Evolutionary conservation across 1,140 invertebrate genomes (phyloP).

Genomic region (Mizuhopecten yessoensis): DNA sequence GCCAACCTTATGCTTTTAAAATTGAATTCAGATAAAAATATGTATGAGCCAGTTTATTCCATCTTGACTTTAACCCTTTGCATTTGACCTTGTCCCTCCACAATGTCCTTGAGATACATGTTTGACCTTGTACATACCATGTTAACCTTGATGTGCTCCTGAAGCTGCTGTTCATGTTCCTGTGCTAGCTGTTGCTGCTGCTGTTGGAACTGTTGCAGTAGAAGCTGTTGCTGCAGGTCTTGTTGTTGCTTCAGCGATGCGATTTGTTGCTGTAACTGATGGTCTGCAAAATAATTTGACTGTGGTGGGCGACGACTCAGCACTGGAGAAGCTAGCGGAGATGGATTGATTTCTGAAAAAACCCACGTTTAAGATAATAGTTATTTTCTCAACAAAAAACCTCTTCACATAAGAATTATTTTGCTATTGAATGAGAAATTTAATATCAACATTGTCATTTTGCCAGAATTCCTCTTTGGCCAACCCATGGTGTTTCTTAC

Average conservation of each 20-base stretch:
- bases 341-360: constrained; percentile 85
- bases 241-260: constrained; percentile 93
- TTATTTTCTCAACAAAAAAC: too few species aligned
- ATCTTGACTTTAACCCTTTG: too few species aligned
- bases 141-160: constrained; percentile 93
- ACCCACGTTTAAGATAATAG: too few species aligned
- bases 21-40: too few species aligned
- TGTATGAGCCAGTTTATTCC: too few species aligned
- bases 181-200: constrained; percentile 94
- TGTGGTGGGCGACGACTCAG: constrained; percentile 86
- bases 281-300: constrained; percentile 82
- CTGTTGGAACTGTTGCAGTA: constrained; percentile 93
- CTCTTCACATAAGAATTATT: too few species aligned
- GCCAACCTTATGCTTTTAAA: too few species aligned
- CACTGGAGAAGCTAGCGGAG: constrained; percentile 85
- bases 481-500: too few species aligned
- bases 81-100: not conserved
- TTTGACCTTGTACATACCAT: constrained; percentile 84
- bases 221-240: constrained; percentile 94
- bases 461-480: too few species aligned
- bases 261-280: constrained; percentile 79
- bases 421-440: too few species aligned
- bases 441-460: too few species aligned
- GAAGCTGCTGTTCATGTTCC: constrained; percentile 93
- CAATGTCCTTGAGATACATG: constrained; percentile 92